Conservation (phyloP, 2,797 vertebrate genomes). For the Muscicapa comitata region DNA sequence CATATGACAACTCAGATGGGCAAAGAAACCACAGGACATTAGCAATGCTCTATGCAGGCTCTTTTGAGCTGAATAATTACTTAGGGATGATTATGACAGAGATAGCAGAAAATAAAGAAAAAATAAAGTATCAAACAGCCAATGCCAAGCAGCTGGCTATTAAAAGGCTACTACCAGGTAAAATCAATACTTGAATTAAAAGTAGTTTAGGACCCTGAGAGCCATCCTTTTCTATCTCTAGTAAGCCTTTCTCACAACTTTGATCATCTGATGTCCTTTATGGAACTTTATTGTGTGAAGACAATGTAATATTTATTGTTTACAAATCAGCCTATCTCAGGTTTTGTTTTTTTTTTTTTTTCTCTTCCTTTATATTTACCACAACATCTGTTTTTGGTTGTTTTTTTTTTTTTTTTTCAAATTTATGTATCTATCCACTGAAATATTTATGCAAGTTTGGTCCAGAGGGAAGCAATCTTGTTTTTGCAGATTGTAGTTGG, state of each 20-base stretch:
- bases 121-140: neutral
- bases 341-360: neutral
- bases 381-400: neutral
- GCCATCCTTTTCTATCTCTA: neutral
- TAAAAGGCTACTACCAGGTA: neutral
- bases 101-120: neutral
- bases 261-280: slow-evolving; percentile 43
- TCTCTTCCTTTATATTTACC: slow-evolving; percentile 18
- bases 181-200: neutral
- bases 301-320: slow-evolving; percentile 54
- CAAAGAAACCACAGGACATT: slow-evolving; percentile 33
- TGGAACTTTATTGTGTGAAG: slow-evolving; percentile 37
- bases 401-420: slow-evolving; percentile 18
- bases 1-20: slow-evolving; percentile 41
- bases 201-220: neutral
- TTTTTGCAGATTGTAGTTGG: slow-evolving; percentile 53
- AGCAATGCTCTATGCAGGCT: neutral
- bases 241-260: neutral
- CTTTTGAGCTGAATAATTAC: neutral
- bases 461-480: slow-evolving; percentile 51
- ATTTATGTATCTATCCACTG: slow-evolving; percentile 33
- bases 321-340: slow-evolving; percentile 38
- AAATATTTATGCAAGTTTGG: slow-evolving; percentile 58
- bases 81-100: neutral
- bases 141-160: neutral